phyloP scores from a whole-genome alignment of 2,113 vertebrate species.

The Cryptotis parvus region DNA sequence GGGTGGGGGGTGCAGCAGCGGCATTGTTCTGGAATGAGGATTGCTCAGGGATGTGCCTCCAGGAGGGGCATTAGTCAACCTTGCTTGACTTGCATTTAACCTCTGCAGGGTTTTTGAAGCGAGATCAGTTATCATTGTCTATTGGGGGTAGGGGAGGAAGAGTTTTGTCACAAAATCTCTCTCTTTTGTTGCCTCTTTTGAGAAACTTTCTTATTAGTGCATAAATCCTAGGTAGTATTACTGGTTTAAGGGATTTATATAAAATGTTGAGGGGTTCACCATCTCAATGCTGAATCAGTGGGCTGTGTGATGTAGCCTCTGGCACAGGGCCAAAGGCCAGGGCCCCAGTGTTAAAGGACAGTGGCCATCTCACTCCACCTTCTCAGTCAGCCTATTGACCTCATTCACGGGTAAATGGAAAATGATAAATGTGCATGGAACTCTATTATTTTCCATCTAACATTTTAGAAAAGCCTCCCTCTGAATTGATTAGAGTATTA shows the following conservation, averaged over 20 bases:
- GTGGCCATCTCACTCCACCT: background rate
- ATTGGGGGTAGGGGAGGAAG: background rate
- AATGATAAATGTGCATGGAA: background rate
- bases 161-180: background rate
- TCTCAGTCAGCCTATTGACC: background rate
- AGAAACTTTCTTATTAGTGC: background rate
- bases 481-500: constrained; percentile 51
- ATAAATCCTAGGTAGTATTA: constrained; percentile 19
- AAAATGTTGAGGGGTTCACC: background rate
- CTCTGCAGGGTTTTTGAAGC: background rate
- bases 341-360: constrained; percentile 1
- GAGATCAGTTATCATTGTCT: background rate
- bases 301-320: background rate
- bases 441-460: constrained; percentile 28
- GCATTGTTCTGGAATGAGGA: background rate
- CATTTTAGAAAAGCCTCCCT: constrained; percentile 25
- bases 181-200: constrained; percentile 27
- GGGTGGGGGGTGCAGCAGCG: no score
- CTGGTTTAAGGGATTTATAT: background rate
- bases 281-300: background rate
- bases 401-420: constrained; percentile 7
- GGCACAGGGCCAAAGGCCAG: background rate
- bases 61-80: background rate
- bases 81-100: background rate
- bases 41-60: background rate